Evolutionary conservation across 2,113 vertebrate species (phyloP).

Genomic region (Dendropsophus ebraccatus): DNA sequence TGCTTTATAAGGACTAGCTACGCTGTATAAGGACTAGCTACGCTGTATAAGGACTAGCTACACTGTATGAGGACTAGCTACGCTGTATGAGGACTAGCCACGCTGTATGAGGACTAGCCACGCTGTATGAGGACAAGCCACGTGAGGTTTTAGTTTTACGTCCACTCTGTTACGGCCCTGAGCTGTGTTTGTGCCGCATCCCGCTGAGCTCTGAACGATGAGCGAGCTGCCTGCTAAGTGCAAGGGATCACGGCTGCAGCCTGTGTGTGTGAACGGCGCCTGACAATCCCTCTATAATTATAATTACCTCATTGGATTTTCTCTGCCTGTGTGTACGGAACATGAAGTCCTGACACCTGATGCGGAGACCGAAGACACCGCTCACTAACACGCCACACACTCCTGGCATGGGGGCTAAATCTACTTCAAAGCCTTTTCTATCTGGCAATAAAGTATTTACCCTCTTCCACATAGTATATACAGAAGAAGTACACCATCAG

Average conservation of each 20-base stretch:
- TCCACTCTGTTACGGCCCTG: slow-evolving; percentile 35
- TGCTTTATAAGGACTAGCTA: too few relatives aligned
- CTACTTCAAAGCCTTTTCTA: neutral
- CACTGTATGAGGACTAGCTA: too few relatives aligned
- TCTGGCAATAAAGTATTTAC: too few relatives aligned
- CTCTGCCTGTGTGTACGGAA: slow-evolving; percentile 28
- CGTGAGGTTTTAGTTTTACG: slow-evolving; percentile 46
- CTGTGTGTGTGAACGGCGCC: slow-evolving; percentile 13
- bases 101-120: too few relatives aligned
- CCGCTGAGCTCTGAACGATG: slow-evolving; percentile 46
- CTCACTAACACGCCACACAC: neutral
- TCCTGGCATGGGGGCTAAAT: slow-evolving; percentile 5
- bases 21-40: too few relatives aligned
- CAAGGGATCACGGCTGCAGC: slow-evolving; percentile 29
- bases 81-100: too few relatives aligned
- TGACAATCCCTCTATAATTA: slow-evolving; percentile 50
- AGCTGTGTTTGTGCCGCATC: slow-evolving; percentile 28
- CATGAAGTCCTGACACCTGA: slow-evolving; percentile 52
- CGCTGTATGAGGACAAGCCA: slow-evolving; percentile 3
- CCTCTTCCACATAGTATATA: too few relatives aligned
- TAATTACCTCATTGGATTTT: slow-evolving; percentile 55
- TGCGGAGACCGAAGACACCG: neutral
- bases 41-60: too few relatives aligned
- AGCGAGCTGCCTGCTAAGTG: slow-evolving; percentile 19
- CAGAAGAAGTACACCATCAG: too few relatives aligned